phyloP scores from a whole-genome alignment of 2,113 vertebrate genomes.

The Euleptes europaea region DNA sequence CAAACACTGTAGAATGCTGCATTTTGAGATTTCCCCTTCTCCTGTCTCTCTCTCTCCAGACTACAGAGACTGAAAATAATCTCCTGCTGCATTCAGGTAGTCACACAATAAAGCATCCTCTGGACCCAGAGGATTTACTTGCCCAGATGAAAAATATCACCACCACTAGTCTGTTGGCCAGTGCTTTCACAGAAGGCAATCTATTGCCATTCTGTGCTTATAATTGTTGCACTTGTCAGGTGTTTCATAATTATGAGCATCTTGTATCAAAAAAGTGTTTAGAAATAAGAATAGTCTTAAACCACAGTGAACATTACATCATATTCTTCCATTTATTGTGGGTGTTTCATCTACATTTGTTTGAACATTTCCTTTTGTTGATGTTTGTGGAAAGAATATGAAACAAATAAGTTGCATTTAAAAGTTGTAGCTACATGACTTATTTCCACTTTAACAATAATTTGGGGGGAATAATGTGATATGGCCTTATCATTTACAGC shows the following conservation, averaged over 20 bases:
- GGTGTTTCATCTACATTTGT: not conserved
- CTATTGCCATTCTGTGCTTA: not conserved
- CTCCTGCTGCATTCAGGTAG: too few relatives aligned
- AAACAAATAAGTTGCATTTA: not conserved
- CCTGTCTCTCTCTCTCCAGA: too few relatives aligned
- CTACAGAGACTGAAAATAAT: too few relatives aligned
- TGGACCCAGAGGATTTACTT: too few relatives aligned
- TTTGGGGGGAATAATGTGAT: not conserved
- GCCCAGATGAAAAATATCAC: too few relatives aligned
- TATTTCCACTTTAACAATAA: not conserved
- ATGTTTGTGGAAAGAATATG: not conserved
- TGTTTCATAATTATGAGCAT: not conserved
- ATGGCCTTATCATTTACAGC: not conserved
- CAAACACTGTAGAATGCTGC: too few relatives aligned
- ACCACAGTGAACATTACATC: not conserved
- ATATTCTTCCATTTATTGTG: not conserved
- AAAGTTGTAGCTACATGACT: not conserved
- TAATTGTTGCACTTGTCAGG: too few relatives aligned
- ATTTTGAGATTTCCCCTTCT: too few relatives aligned
- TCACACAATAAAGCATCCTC: too few relatives aligned
- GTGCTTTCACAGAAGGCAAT: too few relatives aligned
- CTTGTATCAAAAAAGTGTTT: not conserved
- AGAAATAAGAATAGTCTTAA: not conserved
- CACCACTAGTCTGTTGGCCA: too few relatives aligned
- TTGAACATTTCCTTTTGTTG: not conserved